phyloP scores from a whole-genome alignment of 2,113 vertebrate species.

The Grallaria varia region DNA sequence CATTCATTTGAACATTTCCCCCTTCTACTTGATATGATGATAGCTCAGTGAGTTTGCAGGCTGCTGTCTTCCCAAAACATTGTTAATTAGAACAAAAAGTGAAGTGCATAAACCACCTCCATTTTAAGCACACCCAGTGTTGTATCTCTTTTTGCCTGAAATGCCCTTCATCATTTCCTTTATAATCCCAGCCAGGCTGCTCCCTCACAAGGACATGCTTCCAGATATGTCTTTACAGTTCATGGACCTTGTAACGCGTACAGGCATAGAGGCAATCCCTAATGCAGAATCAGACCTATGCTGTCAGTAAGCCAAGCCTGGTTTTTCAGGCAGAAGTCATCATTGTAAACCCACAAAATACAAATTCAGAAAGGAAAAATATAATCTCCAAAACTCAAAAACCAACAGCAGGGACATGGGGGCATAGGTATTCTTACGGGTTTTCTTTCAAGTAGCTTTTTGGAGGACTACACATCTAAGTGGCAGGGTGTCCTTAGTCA shows the following conservation, averaged over 20 bases:
- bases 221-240: neutral
- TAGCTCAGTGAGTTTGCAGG: neutral
- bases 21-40: neutral
- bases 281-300: neutral
- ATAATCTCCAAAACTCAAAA: neutral
- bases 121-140: neutral
- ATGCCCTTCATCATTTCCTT: neutral
- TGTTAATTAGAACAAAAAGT: neutral
- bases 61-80: neutral
- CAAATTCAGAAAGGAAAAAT: neutral
- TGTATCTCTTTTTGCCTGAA: neutral
- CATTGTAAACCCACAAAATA: neutral
- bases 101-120: neutral
- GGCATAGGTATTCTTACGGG: neutral
- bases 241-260: rapidly evolving
- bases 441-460: neutral
- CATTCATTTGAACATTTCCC: neutral
- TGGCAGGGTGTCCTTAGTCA: neutral
- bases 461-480: neutral
- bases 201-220: neutral
- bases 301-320: neutral
- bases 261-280: neutral
- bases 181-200: neutral
- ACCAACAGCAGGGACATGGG: neutral
- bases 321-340: neutral